Evolutionary conservation across 2,113 vertebrate species (phyloP).

Genomic region (Furnarius figulus): DNA sequence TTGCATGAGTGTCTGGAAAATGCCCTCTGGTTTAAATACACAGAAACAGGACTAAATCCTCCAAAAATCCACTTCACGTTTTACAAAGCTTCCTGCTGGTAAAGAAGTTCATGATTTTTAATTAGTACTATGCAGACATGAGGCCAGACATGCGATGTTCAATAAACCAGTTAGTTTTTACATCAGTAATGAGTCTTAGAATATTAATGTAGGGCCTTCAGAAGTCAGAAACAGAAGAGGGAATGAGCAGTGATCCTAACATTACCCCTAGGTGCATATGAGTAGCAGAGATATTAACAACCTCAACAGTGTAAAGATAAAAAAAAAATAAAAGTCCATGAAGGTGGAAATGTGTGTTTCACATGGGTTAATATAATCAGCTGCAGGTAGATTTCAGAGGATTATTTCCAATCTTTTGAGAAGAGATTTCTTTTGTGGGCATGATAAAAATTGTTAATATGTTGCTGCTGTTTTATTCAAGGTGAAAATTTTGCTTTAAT

Average conservation of each 20-base stretch:
- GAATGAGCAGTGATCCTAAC: conserved; percentile 41
- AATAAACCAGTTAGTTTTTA: conserved; percentile 71
- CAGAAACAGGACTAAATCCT: neutral
- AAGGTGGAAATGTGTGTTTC: conserved; percentile 46
- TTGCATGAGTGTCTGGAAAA: neutral
- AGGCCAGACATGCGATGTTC: conserved; percentile 62
- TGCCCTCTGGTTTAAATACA: neutral
- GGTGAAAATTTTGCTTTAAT: conserved; percentile 75
- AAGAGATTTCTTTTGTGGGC: conserved; percentile 67
- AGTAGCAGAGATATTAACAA: conserved; percentile 38
- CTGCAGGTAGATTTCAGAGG: conserved; percentile 69
- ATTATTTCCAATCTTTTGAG: conserved; percentile 67
- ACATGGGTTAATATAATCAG: conserved; percentile 58
- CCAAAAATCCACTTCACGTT: conserved; percentile 21
- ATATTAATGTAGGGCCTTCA: conserved; percentile 64
- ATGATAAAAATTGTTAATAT: conserved; percentile 72
- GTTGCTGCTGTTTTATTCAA: conserved; percentile 66
- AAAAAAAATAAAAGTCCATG: neutral
- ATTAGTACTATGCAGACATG: conserved; percentile 65
- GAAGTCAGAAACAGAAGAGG: conserved; percentile 47
- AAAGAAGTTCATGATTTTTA: conserved; percentile 63
- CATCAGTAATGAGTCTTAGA: conserved; percentile 67
- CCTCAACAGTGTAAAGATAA: neutral
- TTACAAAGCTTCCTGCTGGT: conserved; percentile 47
- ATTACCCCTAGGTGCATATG: conserved; percentile 34